A percentile compares a stretch with the other conserved stretches of the same genome.
phyloP scores from a whole-genome alignment of 2,888 invertebrate genomes.

The Saturnia japonica region DNA sequence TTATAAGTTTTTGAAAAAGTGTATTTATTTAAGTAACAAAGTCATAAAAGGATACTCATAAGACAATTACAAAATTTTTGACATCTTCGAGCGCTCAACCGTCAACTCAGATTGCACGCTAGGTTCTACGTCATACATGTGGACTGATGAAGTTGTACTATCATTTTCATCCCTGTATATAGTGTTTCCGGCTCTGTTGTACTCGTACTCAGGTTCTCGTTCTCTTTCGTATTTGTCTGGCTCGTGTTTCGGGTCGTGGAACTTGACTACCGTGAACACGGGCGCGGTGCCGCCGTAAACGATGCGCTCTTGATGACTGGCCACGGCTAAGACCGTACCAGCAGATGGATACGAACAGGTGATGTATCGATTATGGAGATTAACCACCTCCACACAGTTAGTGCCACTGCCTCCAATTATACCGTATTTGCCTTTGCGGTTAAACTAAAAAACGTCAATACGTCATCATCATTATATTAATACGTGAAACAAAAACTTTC shows the following conservation, averaged over 20 bases:
- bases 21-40: constrained; percentile 7
- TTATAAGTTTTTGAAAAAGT: neutral
- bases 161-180: constrained; percentile 26
- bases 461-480: too few species aligned
- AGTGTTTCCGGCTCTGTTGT: constrained; percentile 31
- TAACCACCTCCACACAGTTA: constrained; percentile 70
- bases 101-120: constrained; percentile 8
- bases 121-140: constrained; percentile 1
- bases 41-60: neutral
- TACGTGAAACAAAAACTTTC: too few species aligned
- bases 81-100: constrained; percentile 5
- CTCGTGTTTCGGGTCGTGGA: constrained; percentile 73
- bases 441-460: constrained; percentile 52
- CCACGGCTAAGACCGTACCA: constrained; percentile 60
- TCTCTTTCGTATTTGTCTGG: constrained; percentile 42
- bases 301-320: constrained; percentile 64
- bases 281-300: constrained; percentile 71
- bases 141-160: neutral
- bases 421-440: constrained; percentile 75
- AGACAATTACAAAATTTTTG: constrained; percentile 11
- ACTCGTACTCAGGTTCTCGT: constrained; percentile 35
- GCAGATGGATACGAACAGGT: constrained; percentile 66
- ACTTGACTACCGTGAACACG: constrained; percentile 63
- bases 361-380: constrained; percentile 73
- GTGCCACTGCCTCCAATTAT: constrained; percentile 76